Conservation (phyloP, 2,113 vertebrate species). For the Urocolius indicus region DNA sequence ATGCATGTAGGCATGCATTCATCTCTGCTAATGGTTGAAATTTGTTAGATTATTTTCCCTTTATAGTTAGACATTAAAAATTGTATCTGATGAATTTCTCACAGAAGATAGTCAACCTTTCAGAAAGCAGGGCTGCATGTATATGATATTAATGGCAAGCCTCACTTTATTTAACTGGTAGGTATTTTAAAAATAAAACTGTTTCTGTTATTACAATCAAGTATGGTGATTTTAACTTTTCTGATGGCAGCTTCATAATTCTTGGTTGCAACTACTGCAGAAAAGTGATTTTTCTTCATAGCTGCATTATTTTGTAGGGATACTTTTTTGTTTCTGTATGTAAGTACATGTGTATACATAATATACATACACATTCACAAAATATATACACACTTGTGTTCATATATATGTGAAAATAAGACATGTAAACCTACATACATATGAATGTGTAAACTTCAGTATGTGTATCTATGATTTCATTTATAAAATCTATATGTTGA, state of each 20-base stretch:
- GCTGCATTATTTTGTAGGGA: neutral
- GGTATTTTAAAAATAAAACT: neutral
- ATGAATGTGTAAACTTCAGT: neutral
- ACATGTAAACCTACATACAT: neutral
- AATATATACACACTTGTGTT: too few species aligned
- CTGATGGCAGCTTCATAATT: neutral
- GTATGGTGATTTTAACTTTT: neutral
- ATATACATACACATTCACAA: neutral
- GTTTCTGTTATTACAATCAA: neutral
- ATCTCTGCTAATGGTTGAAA: slow-evolving; percentile 22
- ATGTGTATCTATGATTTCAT: neutral
- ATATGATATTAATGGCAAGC: neutral
- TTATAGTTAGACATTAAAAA: slow-evolving; percentile 43
- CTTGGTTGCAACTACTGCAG: neutral
- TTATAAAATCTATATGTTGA: neutral
- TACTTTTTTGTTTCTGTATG: neutral
- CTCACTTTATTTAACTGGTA: neutral
- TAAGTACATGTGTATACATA: rapidly evolving
- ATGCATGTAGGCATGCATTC: neutral
- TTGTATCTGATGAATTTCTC: neutral
- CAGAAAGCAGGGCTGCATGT: neutral
- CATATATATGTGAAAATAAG: neutral
- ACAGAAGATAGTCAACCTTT: neutral
- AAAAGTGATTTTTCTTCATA: neutral
- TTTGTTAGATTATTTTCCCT: slow-evolving; percentile 49